phyloP scores from a whole-genome alignment of 2,113 vertebrate genomes.

The Grammomys surdaster region DNA sequence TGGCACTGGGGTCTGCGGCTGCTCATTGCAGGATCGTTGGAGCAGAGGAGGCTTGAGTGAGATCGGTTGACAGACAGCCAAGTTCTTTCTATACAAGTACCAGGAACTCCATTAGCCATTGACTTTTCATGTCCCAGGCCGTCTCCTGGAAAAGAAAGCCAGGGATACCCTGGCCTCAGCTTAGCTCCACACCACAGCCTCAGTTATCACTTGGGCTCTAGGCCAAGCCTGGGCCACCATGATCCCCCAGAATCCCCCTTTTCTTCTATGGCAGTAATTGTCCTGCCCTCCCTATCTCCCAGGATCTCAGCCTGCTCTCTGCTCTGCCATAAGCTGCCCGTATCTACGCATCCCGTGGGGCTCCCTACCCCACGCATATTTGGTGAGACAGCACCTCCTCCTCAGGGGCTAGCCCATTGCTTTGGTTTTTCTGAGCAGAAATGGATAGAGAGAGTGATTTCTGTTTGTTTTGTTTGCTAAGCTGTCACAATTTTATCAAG shows the following conservation, averaged over 20 bases:
- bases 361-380: background rate
- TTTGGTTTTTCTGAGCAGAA: constrained; percentile 46
- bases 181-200: background rate
- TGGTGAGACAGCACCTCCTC: constrained; percentile 30
- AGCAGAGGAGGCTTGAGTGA: background rate
- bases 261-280: background rate
- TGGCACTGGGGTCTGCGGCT: background rate
- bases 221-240: background rate
- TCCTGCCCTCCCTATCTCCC: constrained; percentile 25
- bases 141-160: constrained; percentile 53
- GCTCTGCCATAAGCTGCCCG: background rate
- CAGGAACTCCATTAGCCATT: background rate
- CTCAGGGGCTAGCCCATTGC: background rate
- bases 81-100: constrained; percentile 17
- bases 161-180: background rate
- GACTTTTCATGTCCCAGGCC: background rate
- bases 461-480: background rate
- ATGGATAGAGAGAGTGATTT: background rate
- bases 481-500: constrained; percentile 31
- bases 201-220: constrained; percentile 29
- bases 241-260: background rate
- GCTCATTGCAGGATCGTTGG: background rate
- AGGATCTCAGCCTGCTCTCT: constrained; percentile 42
- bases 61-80: background rate
- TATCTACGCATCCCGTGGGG: background rate